These are phyloP conservation scores for Belonocnema kinseyi DNA, from an alignment of 1,140 invertebrate species.

Conservation along the genomic window DNA sequence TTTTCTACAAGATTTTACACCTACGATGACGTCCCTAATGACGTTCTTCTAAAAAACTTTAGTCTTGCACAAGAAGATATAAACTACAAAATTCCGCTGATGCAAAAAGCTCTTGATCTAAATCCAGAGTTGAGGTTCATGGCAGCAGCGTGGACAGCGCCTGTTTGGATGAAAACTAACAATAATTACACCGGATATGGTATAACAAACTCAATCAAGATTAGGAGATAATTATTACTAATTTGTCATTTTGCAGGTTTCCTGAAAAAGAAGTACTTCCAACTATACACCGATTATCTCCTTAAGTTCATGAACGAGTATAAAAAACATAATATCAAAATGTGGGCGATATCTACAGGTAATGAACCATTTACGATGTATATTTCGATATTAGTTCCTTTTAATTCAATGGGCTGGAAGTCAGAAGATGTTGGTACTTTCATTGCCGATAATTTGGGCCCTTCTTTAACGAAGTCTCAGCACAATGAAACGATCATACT, in stretches of 20 bases:
- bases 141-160: too few relatives aligned
- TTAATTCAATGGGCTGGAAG: slow-evolving; percentile 48
- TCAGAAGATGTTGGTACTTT: too few relatives aligned
- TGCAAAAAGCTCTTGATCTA: background rate
- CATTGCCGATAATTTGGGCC: too few relatives aligned
- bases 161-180: too few relatives aligned
- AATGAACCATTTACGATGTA: slow-evolving; percentile 65
- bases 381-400: slow-evolving; percentile 77
- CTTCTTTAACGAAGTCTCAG: background rate
- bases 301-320: too few relatives aligned
- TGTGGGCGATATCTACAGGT: too few relatives aligned
- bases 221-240: too few relatives aligned
- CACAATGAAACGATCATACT: background rate
- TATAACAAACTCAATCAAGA: too few relatives aligned
- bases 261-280: too few relatives aligned
- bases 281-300: too few relatives aligned
- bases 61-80: background rate
- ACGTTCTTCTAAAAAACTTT: background rate
- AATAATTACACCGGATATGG: background rate
- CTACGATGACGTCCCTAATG: background rate
- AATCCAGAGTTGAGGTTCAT: background rate
- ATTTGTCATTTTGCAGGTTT: too few relatives aligned
- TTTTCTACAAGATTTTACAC: slow-evolving; percentile 1
- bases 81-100: background rate
- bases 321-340: too few relatives aligned